These are phyloP conservation scores for Oithona nana DNA, from an alignment of 2,888 invertebrate species.

Conservation along the genomic window DNA sequence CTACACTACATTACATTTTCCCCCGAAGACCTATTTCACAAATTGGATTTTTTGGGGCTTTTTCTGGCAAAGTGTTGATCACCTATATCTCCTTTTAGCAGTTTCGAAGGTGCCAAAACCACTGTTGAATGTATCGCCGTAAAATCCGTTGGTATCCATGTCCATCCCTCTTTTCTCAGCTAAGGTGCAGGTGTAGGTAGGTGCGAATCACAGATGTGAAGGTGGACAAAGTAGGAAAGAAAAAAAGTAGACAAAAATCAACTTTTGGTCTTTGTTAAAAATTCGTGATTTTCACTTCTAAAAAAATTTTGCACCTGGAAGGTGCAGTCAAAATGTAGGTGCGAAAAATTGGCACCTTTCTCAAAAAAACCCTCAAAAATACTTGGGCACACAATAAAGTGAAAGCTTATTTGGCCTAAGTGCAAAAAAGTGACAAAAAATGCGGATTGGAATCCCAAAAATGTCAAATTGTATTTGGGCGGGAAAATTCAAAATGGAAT, in stretches of 20 bases:
- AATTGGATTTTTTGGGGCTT: no score
- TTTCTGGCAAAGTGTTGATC: no score
- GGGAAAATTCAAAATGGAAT: no score
- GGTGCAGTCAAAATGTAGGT: background rate
- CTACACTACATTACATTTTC: no score
- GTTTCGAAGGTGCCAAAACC: slow-evolving; percentile 26
- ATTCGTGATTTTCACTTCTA: no score
- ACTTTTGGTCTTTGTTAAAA: no score
- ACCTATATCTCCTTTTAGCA: slow-evolving; percentile 25
- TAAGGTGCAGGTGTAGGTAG: background rate
- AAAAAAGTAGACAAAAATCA: background rate
- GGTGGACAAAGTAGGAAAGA: background rate
- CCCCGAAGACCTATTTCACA: no score
- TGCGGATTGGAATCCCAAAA: no score
- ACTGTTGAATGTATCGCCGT: slow-evolving; percentile 26
- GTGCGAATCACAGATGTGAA: background rate
- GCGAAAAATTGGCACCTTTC: background rate
- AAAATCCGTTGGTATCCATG: slow-evolving; percentile 25
- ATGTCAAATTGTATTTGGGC: no score
- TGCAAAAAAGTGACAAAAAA: background rate
- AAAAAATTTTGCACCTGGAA: background rate
- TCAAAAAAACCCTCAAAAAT: background rate
- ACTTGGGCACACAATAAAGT: no score
- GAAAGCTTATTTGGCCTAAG: background rate
- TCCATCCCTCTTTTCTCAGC: slow-evolving; percentile 21